Conservation (phyloP, 2,113 vertebrate genomes). For the Ifrita kowaldi region DNA sequence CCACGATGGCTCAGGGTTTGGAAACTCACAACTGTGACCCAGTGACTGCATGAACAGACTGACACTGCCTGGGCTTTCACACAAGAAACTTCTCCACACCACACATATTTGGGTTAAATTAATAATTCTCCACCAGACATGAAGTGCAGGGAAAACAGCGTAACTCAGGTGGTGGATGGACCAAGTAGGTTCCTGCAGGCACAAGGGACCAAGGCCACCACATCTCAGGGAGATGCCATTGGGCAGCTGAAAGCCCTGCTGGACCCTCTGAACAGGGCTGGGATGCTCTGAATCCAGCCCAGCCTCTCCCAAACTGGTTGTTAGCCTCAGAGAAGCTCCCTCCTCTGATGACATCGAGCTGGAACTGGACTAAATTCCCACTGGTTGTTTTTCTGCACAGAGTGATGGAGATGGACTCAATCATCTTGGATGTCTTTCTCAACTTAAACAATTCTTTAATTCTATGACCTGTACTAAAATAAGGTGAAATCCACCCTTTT, state of each 20-base stretch:
- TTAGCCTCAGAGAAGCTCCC: background rate
- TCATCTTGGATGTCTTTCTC: background rate
- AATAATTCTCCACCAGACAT: background rate
- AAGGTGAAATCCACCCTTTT: background rate
- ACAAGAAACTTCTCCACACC: background rate
- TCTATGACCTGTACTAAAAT: background rate
- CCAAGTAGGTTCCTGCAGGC: background rate
- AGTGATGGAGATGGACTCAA: background rate
- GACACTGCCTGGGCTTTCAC: background rate
- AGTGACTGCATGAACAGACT: background rate
- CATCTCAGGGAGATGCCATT: accelerated
- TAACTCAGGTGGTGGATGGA: background rate
- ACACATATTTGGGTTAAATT: background rate
- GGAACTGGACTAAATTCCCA: background rate
- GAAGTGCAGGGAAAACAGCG: background rate
- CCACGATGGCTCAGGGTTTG: background rate
- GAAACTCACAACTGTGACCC: background rate
- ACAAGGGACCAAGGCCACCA: background rate
- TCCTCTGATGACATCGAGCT: background rate
- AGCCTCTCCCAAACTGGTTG: background rate
- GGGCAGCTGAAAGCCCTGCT: background rate
- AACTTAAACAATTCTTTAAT: background rate
- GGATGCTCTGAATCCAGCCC: background rate
- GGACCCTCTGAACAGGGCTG: accelerated
- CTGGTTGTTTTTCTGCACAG: background rate